phyloP scores from a whole-genome alignment of 2,888 invertebrate species.

The Therioaphis trifolii region DNA sequence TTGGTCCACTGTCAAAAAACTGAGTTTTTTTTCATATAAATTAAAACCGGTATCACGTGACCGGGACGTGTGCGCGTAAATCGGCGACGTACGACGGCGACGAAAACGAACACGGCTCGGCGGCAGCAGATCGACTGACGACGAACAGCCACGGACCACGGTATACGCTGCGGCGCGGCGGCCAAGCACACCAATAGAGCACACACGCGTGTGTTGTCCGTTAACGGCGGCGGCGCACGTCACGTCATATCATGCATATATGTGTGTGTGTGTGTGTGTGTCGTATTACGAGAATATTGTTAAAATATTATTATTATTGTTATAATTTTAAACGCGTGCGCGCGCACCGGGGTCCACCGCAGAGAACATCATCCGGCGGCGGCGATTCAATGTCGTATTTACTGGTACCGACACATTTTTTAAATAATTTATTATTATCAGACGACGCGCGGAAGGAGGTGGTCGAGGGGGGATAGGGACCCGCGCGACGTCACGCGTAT shows the following conservation, averaged over 20 bases:
- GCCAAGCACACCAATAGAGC: too few species aligned
- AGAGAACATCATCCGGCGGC: too few species aligned
- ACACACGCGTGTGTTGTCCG: conserved; percentile 12
- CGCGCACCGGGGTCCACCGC: background rate
- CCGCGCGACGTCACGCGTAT: background rate
- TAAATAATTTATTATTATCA: background rate
- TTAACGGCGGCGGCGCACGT: too few species aligned
- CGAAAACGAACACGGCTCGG: background rate
- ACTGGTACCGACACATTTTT: too few species aligned
- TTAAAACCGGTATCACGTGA: background rate
- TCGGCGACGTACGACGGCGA: background rate
- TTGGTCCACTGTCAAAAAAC: too few species aligned
- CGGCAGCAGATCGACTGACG: conserved; percentile 30
- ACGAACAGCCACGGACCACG: background rate
- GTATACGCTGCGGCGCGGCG: conserved; percentile 1
- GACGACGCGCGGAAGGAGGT: background rate
- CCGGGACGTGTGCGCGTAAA: too few species aligned
- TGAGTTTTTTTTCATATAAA: too few species aligned
- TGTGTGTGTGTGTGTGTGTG: too few species aligned
- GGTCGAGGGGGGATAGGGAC: background rate
- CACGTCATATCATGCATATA: too few species aligned
- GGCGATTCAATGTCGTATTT: too few species aligned
- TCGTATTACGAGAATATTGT: too few species aligned
- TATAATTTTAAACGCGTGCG: background rate
- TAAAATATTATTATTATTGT: too few species aligned